These are phyloP conservation scores for Oncorhynchus keta DNA, from an alignment of 2,113 vertebrate species.

Conservation along the genomic window DNA sequence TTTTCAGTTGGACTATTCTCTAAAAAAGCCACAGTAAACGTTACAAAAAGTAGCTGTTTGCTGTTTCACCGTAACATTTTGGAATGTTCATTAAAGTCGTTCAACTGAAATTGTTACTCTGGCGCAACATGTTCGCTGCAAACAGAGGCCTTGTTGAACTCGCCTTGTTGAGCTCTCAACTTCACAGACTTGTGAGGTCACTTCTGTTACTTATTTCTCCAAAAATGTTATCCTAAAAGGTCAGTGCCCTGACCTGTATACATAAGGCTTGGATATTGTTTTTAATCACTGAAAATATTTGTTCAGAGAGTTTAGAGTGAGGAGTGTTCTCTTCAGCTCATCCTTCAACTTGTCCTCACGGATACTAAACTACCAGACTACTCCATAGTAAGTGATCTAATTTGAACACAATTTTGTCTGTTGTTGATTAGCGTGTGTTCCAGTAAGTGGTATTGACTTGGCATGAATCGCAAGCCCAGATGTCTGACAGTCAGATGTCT, in stretches of 20 bases:
- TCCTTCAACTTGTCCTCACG: conserved; percentile 21
- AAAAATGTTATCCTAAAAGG: background rate
- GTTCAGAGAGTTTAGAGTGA: background rate
- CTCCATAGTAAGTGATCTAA: background rate
- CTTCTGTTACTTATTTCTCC: background rate
- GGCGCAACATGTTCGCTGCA: too few relatives aligned
- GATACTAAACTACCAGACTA: background rate
- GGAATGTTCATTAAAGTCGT: too few relatives aligned
- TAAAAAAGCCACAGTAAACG: too few relatives aligned
- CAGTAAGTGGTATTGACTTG: conserved; percentile 27
- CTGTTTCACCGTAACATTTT: too few relatives aligned
- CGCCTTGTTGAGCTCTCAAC: background rate
- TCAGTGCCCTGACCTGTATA: background rate
- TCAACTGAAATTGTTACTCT: too few relatives aligned
- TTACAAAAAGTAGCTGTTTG: too few relatives aligned
- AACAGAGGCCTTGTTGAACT: too few relatives aligned
- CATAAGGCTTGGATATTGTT: background rate
- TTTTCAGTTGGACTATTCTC: too few relatives aligned
- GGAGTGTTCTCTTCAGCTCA: background rate
- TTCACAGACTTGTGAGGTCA: background rate
- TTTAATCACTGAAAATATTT: background rate
- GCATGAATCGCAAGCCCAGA: conserved; percentile 40
- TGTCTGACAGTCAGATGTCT: conserved; percentile 41
- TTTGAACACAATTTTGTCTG: conserved; percentile 25
- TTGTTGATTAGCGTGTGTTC: conserved; percentile 44